Evolutionary conservation across 2,113 vertebrate genomes (phyloP).

Genomic region (Callipepla californica): DNA sequence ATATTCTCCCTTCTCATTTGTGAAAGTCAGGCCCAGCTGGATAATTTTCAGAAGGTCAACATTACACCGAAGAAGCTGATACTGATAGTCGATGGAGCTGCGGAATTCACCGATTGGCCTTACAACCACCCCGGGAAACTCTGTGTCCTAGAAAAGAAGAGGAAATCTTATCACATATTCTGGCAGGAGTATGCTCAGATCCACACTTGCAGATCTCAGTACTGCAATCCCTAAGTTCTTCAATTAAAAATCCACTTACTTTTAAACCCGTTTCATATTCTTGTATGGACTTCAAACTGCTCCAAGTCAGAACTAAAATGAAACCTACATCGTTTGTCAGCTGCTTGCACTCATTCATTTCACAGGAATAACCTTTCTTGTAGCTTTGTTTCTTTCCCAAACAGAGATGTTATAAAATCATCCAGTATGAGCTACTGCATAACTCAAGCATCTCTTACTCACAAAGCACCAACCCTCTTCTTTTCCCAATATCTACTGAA

Average conservation of each 20-base stretch:
- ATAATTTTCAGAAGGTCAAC: constrained; percentile 98
- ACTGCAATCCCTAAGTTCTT: background rate
- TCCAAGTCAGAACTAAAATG: background rate
- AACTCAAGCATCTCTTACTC: background rate
- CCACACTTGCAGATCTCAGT: background rate
- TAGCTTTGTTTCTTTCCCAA: background rate
- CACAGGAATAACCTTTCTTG: background rate
- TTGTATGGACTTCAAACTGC: background rate
- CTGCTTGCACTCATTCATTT: background rate
- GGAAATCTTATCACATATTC: background rate
- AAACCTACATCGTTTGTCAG: background rate
- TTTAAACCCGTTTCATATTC: background rate
- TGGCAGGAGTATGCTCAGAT: background rate
- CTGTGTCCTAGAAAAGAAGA: constrained; percentile 87
- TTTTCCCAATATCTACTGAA: background rate
- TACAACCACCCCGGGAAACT: constrained; percentile 97
- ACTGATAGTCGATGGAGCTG: constrained; percentile 97
- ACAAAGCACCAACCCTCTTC: background rate
- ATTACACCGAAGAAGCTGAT: constrained; percentile 96
- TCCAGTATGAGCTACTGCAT: background rate
- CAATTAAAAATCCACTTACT: background rate
- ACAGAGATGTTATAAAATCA: background rate
- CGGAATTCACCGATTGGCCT: constrained; percentile 97
- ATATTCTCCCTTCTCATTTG: constrained; percentile 95
- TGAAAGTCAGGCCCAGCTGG: constrained; percentile 96